Evolutionary conservation across 2,888 invertebrate genomes (phyloP).

Genomic region (Leptopilina drosophilae): DNA sequence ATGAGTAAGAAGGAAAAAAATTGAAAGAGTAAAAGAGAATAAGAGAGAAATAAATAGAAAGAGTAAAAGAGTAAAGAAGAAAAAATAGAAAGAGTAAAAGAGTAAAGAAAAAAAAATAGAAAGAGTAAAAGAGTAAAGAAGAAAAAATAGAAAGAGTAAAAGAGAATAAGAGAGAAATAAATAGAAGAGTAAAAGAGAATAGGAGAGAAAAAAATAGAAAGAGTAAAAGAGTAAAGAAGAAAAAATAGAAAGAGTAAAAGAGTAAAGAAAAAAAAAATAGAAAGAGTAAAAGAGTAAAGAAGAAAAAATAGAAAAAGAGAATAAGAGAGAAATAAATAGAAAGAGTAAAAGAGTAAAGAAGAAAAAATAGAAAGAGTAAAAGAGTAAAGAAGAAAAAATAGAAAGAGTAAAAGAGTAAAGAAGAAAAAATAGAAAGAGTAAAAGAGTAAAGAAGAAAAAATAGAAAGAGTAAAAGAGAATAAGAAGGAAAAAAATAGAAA

Average conservation of each 20-base stretch:
- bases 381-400: conserved; percentile 47
- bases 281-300: too few relatives aligned
- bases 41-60: neutral
- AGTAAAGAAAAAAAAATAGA: conserved; percentile 48
- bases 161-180: conserved; percentile 42
- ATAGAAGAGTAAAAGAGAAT: too few relatives aligned
- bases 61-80: conserved; percentile 45
- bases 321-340: conserved; percentile 49
- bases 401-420: conserved; percentile 41
- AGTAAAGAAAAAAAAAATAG: conserved; percentile 47
- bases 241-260: conserved; percentile 44
- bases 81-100: conserved; percentile 42
- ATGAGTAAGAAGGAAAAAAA: conserved; percentile 47
- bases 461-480: conserved; percentile 25
- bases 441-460: conserved; percentile 46
- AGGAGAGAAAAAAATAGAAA: conserved; percentile 50
- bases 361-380: conserved; percentile 45
- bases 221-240: conserved; percentile 44
- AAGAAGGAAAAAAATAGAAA: too few relatives aligned
- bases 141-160: conserved; percentile 44
- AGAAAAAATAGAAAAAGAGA: too few relatives aligned
- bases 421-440: conserved; percentile 48
- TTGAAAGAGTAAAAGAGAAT: conserved; percentile 20
- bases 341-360: conserved; percentile 42
- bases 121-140: conserved; percentile 42